These are phyloP conservation scores for Cossypha caffra DNA, from an alignment of 2,797 vertebrate genomes.

Conservation along the genomic window DNA sequence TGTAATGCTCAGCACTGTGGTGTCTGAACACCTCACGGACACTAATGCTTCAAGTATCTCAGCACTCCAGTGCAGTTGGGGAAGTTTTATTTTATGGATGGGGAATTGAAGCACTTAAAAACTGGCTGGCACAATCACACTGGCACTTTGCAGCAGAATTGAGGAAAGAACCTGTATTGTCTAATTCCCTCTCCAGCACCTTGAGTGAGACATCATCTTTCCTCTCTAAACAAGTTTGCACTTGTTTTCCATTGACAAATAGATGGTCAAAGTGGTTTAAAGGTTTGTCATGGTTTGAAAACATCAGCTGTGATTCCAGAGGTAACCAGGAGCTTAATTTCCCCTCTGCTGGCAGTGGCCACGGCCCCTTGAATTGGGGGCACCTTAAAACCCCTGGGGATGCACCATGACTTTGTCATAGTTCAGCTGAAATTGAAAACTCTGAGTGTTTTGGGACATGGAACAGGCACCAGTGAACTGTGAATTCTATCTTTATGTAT, in stretches of 20 bases:
- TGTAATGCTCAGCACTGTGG: not conserved
- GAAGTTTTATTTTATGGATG: not conserved
- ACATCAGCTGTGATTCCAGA: not conserved
- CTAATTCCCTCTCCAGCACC: not conserved
- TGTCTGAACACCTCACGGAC: not conserved
- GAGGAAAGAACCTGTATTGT: not conserved
- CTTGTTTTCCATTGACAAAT: slow-evolving; percentile 39
- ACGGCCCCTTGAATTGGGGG: not conserved
- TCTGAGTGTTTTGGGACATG: not conserved
- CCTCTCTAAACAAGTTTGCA: not conserved
- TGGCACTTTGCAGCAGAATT: not conserved
- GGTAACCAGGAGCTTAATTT: slow-evolving; percentile 19
- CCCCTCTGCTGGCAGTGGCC: not conserved
- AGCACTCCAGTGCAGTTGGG: not conserved
- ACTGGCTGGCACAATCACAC: not conserved
- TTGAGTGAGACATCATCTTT: not conserved
- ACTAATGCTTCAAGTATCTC: not conserved
- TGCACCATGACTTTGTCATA: not conserved
- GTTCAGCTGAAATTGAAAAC: slow-evolving; percentile 26
- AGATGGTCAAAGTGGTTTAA: slow-evolving; percentile 25
- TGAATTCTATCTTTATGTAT: not conserved
- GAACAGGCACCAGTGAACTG: slow-evolving; percentile 1
- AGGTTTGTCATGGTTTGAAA: slow-evolving; percentile 24
- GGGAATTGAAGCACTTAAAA: not conserved
- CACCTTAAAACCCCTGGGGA: not conserved